phyloP scores from a whole-genome alignment of 2,113 vertebrate genomes.

The Collichthys lucidus region DNA sequence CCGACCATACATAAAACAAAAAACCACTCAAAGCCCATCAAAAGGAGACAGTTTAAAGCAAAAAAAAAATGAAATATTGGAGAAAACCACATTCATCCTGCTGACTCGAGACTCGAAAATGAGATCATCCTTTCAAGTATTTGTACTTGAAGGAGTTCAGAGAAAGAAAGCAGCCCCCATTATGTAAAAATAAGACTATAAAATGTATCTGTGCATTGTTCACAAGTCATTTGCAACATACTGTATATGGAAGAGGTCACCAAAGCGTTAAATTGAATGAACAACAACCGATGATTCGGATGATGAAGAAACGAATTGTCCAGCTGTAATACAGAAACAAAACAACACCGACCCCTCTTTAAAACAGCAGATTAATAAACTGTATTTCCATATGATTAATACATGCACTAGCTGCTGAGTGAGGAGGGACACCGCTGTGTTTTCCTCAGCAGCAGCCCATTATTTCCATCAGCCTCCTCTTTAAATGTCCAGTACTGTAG shows the following conservation, averaged over 20 bases:
- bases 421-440: neutral
- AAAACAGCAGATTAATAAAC: slow-evolving; percentile 8
- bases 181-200: slow-evolving; percentile 8
- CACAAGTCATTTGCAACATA: neutral
- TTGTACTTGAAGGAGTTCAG: slow-evolving; percentile 33
- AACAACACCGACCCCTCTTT: neutral
- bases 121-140: slow-evolving; percentile 40
- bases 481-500: neutral
- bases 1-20: slow-evolving; percentile 32
- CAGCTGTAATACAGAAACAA: slow-evolving; percentile 23
- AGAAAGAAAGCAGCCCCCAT: neutral
- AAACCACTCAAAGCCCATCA: slow-evolving; percentile 16
- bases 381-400: slow-evolving; percentile 8
- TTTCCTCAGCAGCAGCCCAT: neutral
- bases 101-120: slow-evolving; percentile 15
- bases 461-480: neutral
- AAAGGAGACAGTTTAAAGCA: slow-evolving; percentile 43
- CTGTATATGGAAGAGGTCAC: neutral
- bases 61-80: slow-evolving; percentile 1
- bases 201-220: neutral
- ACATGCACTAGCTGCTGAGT: neutral
- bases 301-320: slow-evolving; percentile 14
- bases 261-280: slow-evolving; percentile 28
- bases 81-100: slow-evolving; percentile 36
- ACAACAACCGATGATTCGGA: neutral